Evolutionary conservation across 2,888 invertebrate species (phyloP).

Genomic region (Quadroppia sp.): DNA sequence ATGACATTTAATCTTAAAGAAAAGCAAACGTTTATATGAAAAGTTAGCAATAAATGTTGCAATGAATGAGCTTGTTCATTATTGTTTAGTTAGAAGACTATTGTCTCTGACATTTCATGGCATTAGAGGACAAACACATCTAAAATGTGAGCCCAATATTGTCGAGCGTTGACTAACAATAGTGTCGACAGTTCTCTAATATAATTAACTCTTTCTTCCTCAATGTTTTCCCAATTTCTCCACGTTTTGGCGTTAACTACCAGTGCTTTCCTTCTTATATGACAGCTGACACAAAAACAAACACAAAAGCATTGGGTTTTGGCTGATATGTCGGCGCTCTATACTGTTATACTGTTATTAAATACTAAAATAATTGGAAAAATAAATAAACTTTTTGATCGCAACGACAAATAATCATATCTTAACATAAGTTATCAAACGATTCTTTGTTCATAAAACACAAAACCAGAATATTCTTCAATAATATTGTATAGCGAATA

Average conservation of each 20-base stretch:
- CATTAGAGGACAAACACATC: constrained; percentile 1
- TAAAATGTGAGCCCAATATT: constrained; percentile 7
- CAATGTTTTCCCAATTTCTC: neutral
- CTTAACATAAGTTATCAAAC: neutral
- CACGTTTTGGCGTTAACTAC: neutral
- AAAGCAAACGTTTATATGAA: neutral
- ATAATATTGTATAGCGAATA: neutral
- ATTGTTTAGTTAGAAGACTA: neutral
- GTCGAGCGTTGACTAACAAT: neutral
- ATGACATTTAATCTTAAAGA: neutral
- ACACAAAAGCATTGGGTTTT: neutral
- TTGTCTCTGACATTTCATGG: neutral
- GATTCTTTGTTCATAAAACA: neutral
- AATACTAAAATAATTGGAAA: too few species aligned
- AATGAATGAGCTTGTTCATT: neutral
- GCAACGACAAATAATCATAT: constrained; percentile 15
- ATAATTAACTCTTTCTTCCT: constrained; percentile 25
- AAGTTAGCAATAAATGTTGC: neutral
- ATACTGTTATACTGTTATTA: too few species aligned
- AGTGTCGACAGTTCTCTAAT: neutral
- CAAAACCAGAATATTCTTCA: neutral
- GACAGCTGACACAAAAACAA: constrained; percentile 26
- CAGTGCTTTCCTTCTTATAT: neutral
- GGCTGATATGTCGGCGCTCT: neutral
- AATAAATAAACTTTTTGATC: constrained; percentile 1